Base-by-base conservation (phyloP, 2,888 invertebrate species). In the Euclidia mi region DNA sequence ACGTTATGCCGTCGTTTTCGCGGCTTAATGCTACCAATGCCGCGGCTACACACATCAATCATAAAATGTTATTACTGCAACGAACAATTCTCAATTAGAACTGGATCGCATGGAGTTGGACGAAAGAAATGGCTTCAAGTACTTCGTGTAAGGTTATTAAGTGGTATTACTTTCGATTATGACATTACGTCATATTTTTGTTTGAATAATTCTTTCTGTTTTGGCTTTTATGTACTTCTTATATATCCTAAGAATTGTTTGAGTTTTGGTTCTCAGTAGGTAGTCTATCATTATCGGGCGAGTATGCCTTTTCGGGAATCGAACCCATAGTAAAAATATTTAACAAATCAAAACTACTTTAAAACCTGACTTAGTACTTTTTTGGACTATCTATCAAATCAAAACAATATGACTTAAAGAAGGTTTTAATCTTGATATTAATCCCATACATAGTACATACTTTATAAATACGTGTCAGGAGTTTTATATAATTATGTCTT, bases 41-140 rank as follows among this genome's bases (percentile, higher is more conserved):
- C 65, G 66, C 76, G 76, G 85, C 79, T 84, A 83, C 87, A 87
- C 84, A 84, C 85, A 88, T 88, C 84, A 84, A 88, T 89, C 89
- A 88, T 87, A 85, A 85, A 85, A 84, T 74, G 82, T 84, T 85
- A 87, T 84, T 78, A 81, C 77, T 78, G 74, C 76, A 77, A 75
- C 76, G 79, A 79, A 78, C 72, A 72, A 77, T 75, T 72, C 77
- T 80, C 81, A 89, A 88, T 88, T 86, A 85, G 84, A 82, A 50
- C 56, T 49, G 40, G 40, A 49, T 49, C 38, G 40, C 35, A 48
- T 25, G 37, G 28, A 47, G 31, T 42, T 38, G 43, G 73, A 51
- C 41, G 40, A 43, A 56, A 50, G 40, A 49, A 49, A 56, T 32
- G 4, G 32, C 11, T 40, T 46, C 15, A 17, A 17, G 15, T 43